Evolutionary conservation across 1,140 invertebrate genomes (phyloP), one percentile per base, ranked within the genome.

Genomic region (Zaprionus ornatus): DNA sequence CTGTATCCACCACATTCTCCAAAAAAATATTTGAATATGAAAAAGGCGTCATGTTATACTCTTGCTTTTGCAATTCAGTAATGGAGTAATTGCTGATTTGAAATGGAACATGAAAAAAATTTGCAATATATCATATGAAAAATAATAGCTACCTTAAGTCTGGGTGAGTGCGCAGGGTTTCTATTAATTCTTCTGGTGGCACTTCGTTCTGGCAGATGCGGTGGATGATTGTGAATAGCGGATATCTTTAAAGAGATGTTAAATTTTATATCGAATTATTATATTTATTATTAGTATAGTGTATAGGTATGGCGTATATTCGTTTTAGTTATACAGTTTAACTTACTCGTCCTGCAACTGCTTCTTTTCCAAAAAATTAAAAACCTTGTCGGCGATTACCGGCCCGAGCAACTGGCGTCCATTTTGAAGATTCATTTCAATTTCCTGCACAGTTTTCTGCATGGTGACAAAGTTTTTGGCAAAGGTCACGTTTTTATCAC

Each of bases 341-440:
- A 25, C 85, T 94, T 91, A 98, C 97, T 95, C 95, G 23, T 96
- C 95, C 92, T 97, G 96, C 95, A 98, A 96, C 37, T 95, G 94
- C 91, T 96, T 97, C 15, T 93, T 93, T 88, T 96, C 95, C 5
- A 99, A 93, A 96, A 98, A 97, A 74, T 95, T 95, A 92, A 98
- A 97, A 1, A 99, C 97, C 94, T 99, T 98, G 77, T 96, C 96
- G 7, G 99, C 99, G 7, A 99, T 99, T 78, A 98, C 95, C 1
- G 99, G 99, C 0, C 99, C 99, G 93, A 99, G 98, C 35, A 99
- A 93, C 85, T 98, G 98, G 93, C 99, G 99, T 3, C 99, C 99
- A 92, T 99, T 99, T 1, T 99, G 93, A 95, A 99, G 96, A 93
- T 99, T 98, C 56, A 95, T 95, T 93, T 99, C 99, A 4, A 99